Evolutionary conservation across 1,140 invertebrate genomes (phyloP).

Genomic region (Cherax destructor): DNA sequence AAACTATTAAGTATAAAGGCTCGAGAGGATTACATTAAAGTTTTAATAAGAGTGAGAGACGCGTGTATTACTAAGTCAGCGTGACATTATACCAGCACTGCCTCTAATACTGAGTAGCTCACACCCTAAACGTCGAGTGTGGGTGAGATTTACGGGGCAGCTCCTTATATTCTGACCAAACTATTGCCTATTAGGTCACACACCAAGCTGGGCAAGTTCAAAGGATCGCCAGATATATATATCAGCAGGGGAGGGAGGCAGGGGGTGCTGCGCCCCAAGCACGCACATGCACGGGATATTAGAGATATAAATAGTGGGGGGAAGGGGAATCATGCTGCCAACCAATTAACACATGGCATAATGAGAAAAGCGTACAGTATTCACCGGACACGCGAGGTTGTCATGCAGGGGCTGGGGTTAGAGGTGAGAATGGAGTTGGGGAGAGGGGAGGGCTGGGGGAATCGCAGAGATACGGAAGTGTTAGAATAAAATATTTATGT

Average conservation of each 20-base stretch:
- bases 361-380: neutral
- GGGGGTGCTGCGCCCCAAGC: neutral
- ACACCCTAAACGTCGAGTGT: neutral
- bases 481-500: too few species aligned
- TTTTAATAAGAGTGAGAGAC: too few species aligned
- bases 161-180: neutral
- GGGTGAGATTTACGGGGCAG: neutral
- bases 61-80: too few species aligned
- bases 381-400: neutral
- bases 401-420: neutral
- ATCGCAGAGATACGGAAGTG: too few species aligned
- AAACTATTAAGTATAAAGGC: too few species aligned
- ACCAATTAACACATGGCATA: neutral
- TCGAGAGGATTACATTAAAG: too few species aligned
- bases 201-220: neutral
- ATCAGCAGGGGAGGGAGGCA: neutral
- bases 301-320: neutral
- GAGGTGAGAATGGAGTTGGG: too few species aligned
- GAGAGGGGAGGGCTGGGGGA: too few species aligned
- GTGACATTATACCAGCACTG: too few species aligned
- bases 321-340: neutral
- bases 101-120: neutral
- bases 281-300: neutral
- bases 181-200: neutral
- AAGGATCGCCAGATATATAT: neutral